These are phyloP conservation scores for Syrista parreyssii DNA, from an alignment of 2,888 invertebrate genomes.

Conservation along the genomic window DNA sequence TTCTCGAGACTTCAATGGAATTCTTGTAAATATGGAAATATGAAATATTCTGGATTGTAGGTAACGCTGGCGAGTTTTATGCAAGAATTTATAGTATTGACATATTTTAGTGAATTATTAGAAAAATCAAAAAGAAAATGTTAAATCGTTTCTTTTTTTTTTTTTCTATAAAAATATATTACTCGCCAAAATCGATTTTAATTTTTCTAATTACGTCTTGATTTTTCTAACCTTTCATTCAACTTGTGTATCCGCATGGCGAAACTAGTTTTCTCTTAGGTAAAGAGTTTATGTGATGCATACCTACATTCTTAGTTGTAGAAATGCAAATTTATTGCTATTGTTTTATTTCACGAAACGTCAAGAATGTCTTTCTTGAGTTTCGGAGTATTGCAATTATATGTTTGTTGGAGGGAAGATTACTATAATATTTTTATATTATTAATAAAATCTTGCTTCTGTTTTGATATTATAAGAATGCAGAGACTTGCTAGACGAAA, in stretches of 20 bases:
- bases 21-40: constrained; percentile 53
- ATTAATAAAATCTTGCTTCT: neutral
- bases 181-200: neutral
- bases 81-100: neutral
- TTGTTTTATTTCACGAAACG: too few relatives aligned
- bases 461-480: neutral
- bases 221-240: neutral
- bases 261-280: neutral
- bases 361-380: neutral
- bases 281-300: neutral
- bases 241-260: too few relatives aligned
- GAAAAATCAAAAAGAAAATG: neutral
- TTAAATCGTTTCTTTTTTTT: neutral
- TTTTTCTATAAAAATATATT: neutral
- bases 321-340: neutral
- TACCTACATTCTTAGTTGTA: neutral
- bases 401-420: neutral
- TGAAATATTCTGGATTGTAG: constrained; percentile 21
- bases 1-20: constrained; percentile 53
- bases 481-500: neutral
- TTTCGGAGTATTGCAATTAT: neutral
- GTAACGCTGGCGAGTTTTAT: neutral
- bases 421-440: neutral
- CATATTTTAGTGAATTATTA: neutral
- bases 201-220: neutral